Conservation (phyloP, 2,113 vertebrate genomes). For the Phyllostomus hastatus region DNA sequence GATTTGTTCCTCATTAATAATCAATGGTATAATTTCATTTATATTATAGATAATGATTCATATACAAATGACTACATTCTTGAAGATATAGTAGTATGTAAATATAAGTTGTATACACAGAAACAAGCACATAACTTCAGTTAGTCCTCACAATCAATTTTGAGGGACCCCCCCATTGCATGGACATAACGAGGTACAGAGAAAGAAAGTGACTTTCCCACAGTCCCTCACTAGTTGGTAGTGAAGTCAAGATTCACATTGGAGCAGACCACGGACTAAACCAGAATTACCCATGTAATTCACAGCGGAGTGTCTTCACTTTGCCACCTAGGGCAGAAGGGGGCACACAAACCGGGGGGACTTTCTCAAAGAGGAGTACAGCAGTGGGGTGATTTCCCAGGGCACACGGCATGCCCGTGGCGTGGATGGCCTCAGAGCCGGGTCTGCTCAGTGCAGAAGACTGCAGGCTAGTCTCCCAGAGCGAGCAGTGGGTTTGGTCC, state of each 20-base stretch:
- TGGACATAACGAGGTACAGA: neutral
- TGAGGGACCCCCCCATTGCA: fast-evolving
- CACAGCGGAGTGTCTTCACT: fast-evolving
- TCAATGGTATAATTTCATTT: neutral
- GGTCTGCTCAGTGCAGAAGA: fast-evolving
- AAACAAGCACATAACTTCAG: neutral
- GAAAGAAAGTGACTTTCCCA: fast-evolving
- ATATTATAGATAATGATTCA: neutral
- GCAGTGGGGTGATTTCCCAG: neutral
- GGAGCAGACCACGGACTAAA: neutral
- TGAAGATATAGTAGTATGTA: neutral
- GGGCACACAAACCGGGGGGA: no score
- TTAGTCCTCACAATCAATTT: neutral
- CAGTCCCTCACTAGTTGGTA: fast-evolving
- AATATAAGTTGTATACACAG: neutral
- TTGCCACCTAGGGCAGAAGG: neutral
- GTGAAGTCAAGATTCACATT: fast-evolving
- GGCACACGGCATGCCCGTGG: fast-evolving
- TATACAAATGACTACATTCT: no score
- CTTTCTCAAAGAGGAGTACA: neutral
- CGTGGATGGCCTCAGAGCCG: neutral
- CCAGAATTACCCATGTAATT: fast-evolving
- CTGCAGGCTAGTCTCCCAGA: neutral
- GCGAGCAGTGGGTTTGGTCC: fast-evolving
- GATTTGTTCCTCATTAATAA: neutral